Evolutionary conservation across 2,113 vertebrate genomes (phyloP).

Genomic region (Acanthochromis polyacanthus): DNA sequence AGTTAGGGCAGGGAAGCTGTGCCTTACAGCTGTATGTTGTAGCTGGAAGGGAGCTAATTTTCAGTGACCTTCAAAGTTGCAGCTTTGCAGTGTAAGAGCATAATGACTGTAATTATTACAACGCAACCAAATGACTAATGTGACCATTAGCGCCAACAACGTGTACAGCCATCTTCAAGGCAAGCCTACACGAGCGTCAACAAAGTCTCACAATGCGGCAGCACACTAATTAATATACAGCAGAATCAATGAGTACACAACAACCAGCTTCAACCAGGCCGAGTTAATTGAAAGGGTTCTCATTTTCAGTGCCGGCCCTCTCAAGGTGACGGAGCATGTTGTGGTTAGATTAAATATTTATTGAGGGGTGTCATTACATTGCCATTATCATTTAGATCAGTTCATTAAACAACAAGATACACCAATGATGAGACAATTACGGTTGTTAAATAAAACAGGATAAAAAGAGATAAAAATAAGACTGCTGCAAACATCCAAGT

Average conservation of each 20-base stretch:
- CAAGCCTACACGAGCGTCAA: slow-evolving; percentile 53
- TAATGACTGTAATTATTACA: slow-evolving; percentile 75
- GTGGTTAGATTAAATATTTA: slow-evolving; percentile 85
- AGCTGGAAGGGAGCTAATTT: slow-evolving; percentile 31
- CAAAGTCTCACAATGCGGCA: slow-evolving; percentile 43
- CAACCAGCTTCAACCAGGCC: slow-evolving; percentile 40
- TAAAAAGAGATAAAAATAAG: slow-evolving; percentile 56
- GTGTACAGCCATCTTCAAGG: slow-evolving; percentile 19
- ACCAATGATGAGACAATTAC: slow-evolving; percentile 81
- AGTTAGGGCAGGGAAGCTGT: background rate
- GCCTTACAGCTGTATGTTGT: slow-evolving; percentile 8
- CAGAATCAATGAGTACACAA: slow-evolving; percentile 52
- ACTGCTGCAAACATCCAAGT: background rate
- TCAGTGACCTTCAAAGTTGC: slow-evolving; percentile 63
- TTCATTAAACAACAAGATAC: slow-evolving; percentile 85
- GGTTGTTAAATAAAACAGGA: slow-evolving; percentile 81
- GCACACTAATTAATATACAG: slow-evolving; percentile 74
- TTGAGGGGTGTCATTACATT: slow-evolving; percentile 80
- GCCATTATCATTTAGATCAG: slow-evolving; percentile 85
- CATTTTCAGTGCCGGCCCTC: slow-evolving; percentile 40
- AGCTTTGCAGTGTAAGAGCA: slow-evolving; percentile 43
- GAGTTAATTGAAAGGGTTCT: slow-evolving; percentile 69
- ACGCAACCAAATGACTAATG: slow-evolving; percentile 64
- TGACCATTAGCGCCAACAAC: slow-evolving; percentile 60
- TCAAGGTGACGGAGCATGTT: slow-evolving; percentile 80